Conservation (phyloP, 2,113 vertebrate genomes). For the Mohoua ochrocephala region DNA sequence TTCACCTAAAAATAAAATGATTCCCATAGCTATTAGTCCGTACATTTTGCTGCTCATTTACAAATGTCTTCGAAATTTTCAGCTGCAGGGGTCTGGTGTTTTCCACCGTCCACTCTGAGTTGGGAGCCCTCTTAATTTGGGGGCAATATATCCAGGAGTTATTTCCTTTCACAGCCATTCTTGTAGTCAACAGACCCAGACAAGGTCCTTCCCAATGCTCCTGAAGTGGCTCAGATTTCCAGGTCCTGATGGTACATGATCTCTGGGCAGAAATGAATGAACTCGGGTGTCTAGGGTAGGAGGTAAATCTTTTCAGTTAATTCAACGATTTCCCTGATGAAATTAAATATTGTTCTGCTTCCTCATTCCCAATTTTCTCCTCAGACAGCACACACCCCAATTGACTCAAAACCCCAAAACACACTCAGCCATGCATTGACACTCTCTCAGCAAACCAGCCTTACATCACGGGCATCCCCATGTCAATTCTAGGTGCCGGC, state of each 20-base stretch:
- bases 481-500: accelerated
- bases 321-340: background rate
- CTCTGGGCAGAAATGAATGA: background rate
- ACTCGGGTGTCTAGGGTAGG: background rate
- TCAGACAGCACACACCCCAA: accelerated
- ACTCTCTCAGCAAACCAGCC: background rate
- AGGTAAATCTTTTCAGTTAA: background rate
- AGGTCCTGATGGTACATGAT: background rate
- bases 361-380: background rate
- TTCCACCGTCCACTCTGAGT: background rate
- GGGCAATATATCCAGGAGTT: too few species aligned
- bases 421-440: accelerated
- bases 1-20: background rate
- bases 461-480: accelerated
- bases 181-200: background rate
- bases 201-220: background rate
- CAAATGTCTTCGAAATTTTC: background rate
- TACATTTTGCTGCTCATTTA: background rate
- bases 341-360: background rate
- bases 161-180: background rate
- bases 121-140: background rate
- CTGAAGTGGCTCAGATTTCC: background rate
- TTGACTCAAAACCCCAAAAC: background rate
- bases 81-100: background rate
- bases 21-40: background rate